Evolutionary conservation across 2,113 vertebrate species (phyloP).

Genomic region (Corythoichthys intestinalis): DNA sequence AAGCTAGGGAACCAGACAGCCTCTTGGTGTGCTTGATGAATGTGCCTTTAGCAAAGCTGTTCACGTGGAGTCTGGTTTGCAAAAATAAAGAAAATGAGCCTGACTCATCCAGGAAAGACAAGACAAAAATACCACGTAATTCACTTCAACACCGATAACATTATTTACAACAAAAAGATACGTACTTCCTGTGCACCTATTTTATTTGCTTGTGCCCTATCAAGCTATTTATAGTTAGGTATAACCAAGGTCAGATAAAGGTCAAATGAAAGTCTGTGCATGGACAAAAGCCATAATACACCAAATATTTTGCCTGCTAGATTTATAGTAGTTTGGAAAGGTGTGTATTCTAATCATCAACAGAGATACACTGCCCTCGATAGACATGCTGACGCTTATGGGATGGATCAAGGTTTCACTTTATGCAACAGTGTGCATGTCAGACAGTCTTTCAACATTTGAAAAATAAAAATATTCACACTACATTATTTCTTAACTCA

Average conservation of each 20-base stretch:
- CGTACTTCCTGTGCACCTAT: neutral
- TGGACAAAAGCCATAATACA: neutral
- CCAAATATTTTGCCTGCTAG: neutral
- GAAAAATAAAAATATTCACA: neutral
- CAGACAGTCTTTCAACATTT: neutral
- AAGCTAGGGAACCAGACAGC: neutral
- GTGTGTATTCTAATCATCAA: neutral
- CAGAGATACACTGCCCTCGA: neutral
- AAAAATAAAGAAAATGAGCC: constrained; percentile 67
- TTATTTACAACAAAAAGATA: neutral
- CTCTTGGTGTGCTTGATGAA: constrained; percentile 84
- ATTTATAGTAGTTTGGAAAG: neutral
- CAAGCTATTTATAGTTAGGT: neutral
- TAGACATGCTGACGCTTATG: neutral
- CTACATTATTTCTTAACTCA: neutral
- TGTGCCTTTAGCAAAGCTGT: constrained; percentile 74
- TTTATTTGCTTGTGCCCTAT: neutral
- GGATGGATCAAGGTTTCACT: neutral
- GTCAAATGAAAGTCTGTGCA: neutral
- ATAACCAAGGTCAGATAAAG: neutral
- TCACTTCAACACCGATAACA: constrained; percentile 61
- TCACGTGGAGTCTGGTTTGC: constrained; percentile 68
- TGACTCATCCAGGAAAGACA: constrained; percentile 67
- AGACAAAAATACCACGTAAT: constrained; percentile 63
- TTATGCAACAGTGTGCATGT: neutral